Percentiles rank a stretch among this genome's conserved stretches.
phyloP scores from a whole-genome alignment of 2,797 vertebrate genomes.

The Sandelia bainsii region DNA sequence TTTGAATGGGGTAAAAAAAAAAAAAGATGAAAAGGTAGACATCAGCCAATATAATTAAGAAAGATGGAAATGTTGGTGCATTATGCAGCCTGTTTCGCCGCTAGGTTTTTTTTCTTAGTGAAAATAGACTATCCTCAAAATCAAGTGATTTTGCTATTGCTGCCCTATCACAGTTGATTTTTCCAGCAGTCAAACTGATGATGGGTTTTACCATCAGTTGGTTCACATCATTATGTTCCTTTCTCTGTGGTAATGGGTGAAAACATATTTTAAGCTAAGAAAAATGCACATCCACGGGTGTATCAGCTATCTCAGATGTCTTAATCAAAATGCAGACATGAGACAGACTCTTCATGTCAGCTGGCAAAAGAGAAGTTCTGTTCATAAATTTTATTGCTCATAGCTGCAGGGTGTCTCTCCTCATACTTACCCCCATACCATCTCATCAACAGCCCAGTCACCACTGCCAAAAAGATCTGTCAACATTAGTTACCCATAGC shows the following conservation, averaged over 20 bases:
- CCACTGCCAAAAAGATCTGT: conserved; percentile 50
- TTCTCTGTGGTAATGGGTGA: conserved; percentile 13
- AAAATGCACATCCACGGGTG: conserved; percentile 3
- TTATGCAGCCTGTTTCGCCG: conserved; percentile 50
- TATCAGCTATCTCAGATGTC: neutral
- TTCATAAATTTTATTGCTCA: conserved; percentile 19
- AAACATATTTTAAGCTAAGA: conserved; percentile 25
- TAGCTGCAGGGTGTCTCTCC: conserved; percentile 1
- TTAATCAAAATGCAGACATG: conserved; percentile 6
- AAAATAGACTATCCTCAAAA: conserved; percentile 48
- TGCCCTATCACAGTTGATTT: conserved; percentile 35
- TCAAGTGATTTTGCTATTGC: conserved; percentile 41
- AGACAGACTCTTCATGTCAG: neutral
- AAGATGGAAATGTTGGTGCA: conserved; percentile 42
- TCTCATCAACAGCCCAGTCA: conserved; percentile 55
- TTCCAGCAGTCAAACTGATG: conserved; percentile 48
- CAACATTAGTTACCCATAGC: conserved; percentile 49
- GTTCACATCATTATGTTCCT: conserved; percentile 25
- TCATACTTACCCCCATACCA: conserved; percentile 15
- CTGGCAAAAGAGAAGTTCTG: neutral
- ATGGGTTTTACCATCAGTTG: conserved; percentile 26
- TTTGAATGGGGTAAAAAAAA: conserved; percentile 22
- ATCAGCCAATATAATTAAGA: conserved; percentile 33
- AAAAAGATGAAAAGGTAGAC: conserved; percentile 35
- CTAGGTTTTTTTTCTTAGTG: conserved; percentile 32